Percentiles rank a stretch among this genome's conserved stretches.
Evolutionary conservation across 2,113 vertebrate species (phyloP).

Genomic region (Electrona antarctica): DNA sequence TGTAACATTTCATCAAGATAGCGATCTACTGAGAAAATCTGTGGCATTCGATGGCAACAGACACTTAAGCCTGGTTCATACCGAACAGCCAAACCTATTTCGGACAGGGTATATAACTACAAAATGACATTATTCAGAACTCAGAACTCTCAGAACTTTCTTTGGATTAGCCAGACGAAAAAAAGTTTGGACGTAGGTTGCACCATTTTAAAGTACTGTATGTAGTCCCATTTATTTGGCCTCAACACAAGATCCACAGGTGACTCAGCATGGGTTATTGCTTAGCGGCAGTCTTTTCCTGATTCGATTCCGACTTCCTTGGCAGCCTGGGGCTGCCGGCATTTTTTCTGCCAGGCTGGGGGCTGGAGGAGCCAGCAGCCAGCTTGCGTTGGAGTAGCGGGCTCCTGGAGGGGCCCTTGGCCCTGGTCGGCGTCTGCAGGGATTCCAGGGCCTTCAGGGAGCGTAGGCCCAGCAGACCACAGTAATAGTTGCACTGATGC

Average conservation of each 20-base stretch:
- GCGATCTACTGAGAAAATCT: conserved; percentile 1
- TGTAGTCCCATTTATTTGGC: conserved; percentile 31
- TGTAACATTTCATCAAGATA: not conserved
- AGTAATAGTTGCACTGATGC: conserved; percentile 92
- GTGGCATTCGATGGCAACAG: not conserved
- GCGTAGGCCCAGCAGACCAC: conserved; percentile 85
- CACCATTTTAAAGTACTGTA: too few species aligned
- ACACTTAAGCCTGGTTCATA: not conserved
- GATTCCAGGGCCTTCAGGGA: conserved; percentile 82
- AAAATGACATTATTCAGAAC: too few species aligned
- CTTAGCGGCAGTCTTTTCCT: conserved; percentile 62
- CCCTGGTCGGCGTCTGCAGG: conserved; percentile 78
- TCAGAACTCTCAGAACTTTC: too few species aligned
- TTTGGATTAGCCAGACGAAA: too few species aligned
- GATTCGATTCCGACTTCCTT: conserved; percentile 72
- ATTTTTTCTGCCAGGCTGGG: conserved; percentile 83
- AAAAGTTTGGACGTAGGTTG: too few species aligned
- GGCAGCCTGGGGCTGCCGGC: conserved; percentile 79
- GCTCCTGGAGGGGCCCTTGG: conserved; percentile 89
- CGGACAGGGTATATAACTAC: too few species aligned
- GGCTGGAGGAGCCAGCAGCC: conserved; percentile 83
- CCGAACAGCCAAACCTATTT: too few species aligned
- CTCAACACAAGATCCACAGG: conserved; percentile 45
- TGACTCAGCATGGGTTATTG: conserved; percentile 66
- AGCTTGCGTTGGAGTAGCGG: conserved; percentile 85